Conservation (phyloP, 1,140 invertebrate genomes). For the Drosophila oshimai region DNA sequence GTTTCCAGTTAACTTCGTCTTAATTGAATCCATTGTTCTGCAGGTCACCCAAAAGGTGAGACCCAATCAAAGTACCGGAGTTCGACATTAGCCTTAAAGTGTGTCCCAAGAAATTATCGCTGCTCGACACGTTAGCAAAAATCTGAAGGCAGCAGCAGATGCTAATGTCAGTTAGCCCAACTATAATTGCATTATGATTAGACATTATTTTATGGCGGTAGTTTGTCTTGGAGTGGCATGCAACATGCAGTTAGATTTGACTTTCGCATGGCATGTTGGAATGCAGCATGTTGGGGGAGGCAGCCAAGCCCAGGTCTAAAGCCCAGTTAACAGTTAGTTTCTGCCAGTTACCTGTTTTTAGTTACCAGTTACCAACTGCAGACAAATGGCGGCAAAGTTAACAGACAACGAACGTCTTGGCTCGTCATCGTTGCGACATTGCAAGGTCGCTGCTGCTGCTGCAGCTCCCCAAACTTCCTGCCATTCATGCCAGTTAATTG, state of each 20-base stretch:
- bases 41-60: slow-evolving; percentile 1
- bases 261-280: slow-evolving; percentile 66
- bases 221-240: slow-evolving; percentile 56
- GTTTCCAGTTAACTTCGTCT: slow-evolving; percentile 4
- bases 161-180: slow-evolving; percentile 41
- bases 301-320: slow-evolving; percentile 43
- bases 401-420: slow-evolving; percentile 35
- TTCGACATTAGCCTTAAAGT: background rate
- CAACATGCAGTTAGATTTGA: slow-evolving; percentile 71
- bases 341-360: slow-evolving; percentile 38
- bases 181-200: slow-evolving; percentile 72
- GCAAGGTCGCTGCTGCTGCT: slow-evolving; percentile 58
- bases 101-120: slow-evolving; percentile 30
- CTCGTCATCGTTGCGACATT: slow-evolving; percentile 58
- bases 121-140: slow-evolving; percentile 37
- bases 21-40: slow-evolving; percentile 29
- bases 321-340: slow-evolving; percentile 41
- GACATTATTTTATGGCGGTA: slow-evolving; percentile 61
- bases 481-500: slow-evolving; percentile 66
- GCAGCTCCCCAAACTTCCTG: slow-evolving; percentile 65
- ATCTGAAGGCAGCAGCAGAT: slow-evolving; percentile 22
- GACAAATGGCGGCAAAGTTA: slow-evolving; percentile 68
- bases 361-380: slow-evolving; percentile 38
- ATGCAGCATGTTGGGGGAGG: slow-evolving; percentile 66
- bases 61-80: background rate